Base-by-base conservation (phyloP, 2,888 invertebrate species). In the Dendrolimus pini region DNA sequence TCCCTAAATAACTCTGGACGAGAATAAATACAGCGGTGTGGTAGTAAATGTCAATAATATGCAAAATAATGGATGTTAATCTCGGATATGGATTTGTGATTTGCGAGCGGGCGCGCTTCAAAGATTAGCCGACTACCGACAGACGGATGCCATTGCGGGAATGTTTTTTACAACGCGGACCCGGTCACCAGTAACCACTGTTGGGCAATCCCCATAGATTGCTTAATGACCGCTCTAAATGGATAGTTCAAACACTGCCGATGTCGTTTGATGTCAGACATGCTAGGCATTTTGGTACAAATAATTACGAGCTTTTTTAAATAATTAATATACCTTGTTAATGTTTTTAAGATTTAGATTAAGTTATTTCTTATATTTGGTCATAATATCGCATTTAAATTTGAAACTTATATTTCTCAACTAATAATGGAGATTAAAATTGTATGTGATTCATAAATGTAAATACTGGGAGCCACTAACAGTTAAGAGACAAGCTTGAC, bases 11-110 rank as follows among this genome's bases (percentile, higher is more conserved):
- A 81, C 86, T 88, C 74, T 73, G 82, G 75, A 77, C 76, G 75
- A 72, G 68, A 79, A 89, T 89, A 89, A 90, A 89, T 89, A 89
- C 85, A 81, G 77, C 80, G 72, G 78, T 82, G 75, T 80, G 87
- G 89, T 87, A 89, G 88, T 90, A 89, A 89, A 89, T 81, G 89
- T 89, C 89, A 86, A 88, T 87, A 89, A 87, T 86, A 90, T 89
- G 86, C 85, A 89, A 89, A 89, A 86, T 89, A 89, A 89, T 89
- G 87, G 83, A 84, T 84, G 85, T 82, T 87, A 85, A 89, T 88
- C 85, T 85, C 69, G 77, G 73, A 68, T 73, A 80, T 80, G 78
- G 78, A 73, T 47, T 9, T 82, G 84, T 88, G 89, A 89, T 88
- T 89, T 89, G 88, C 82, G 86, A 85, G 79, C 77, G 75, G 72